Percentiles rank a stretch among this genome's conserved stretches.
Conservation (phyloP, 1,140 invertebrate species). For the Ectropis grisescens region DNA sequence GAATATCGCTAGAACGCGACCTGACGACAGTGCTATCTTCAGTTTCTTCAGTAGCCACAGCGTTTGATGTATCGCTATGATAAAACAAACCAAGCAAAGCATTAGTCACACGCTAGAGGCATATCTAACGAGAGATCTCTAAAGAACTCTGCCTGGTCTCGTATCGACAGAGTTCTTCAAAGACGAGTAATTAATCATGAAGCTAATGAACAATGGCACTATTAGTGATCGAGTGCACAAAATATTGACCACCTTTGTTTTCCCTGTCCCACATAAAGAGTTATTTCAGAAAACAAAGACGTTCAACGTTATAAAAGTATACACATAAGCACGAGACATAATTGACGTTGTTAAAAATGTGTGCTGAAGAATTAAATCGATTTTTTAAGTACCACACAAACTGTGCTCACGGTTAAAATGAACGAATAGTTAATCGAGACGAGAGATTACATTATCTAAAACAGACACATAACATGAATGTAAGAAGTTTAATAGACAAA, state of each 20-base stretch:
- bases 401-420: slow-evolving; percentile 55
- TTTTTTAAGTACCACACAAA: slow-evolving; percentile 53
- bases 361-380: slow-evolving; percentile 48
- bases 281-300: slow-evolving; percentile 43
- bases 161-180: slow-evolving; percentile 46
- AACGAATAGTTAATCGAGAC: slow-evolving; percentile 38
- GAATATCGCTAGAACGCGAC: slow-evolving; percentile 78
- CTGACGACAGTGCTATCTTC: slow-evolving; percentile 66
- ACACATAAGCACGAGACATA: slow-evolving; percentile 61
- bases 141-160: slow-evolving; percentile 48
- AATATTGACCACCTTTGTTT: slow-evolving; percentile 42
- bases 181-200: slow-evolving; percentile 53
- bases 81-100: slow-evolving; percentile 71
- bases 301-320: slow-evolving; percentile 57
- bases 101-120: slow-evolving; percentile 69
- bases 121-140: slow-evolving; percentile 39
- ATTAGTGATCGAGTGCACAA: slow-evolving; percentile 63
- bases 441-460: slow-evolving; percentile 51
- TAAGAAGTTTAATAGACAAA: neutral
- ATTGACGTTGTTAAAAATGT: slow-evolving; percentile 49
- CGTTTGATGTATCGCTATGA: slow-evolving; percentile 72
- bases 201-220: slow-evolving; percentile 61
- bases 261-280: slow-evolving; percentile 16
- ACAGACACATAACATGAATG: slow-evolving; percentile 6
- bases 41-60: slow-evolving; percentile 71